A percentile compares a stretch with the other conserved stretches of the same genome.
These are phyloP conservation scores for Mercenaria mercenaria DNA, from an alignment of 1,140 invertebrate genomes.

Conservation along the genomic window DNA sequence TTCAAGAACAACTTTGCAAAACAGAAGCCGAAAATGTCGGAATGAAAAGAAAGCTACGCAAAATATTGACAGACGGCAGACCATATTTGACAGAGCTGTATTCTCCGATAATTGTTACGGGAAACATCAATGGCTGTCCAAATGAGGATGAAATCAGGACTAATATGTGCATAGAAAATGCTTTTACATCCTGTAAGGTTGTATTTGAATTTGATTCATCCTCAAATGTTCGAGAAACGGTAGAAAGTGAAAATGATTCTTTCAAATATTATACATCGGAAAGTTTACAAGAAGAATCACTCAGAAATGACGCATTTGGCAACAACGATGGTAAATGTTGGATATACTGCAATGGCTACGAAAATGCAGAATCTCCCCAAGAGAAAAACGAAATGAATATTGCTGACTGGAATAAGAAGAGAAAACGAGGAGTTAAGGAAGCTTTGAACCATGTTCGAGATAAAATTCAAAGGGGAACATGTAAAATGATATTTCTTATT, in stretches of 20 bases:
- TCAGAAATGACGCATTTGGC: too few species aligned
- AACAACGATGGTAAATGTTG: background rate
- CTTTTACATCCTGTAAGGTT: background rate
- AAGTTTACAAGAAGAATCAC: background rate
- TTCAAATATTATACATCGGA: background rate
- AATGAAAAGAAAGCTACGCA: background rate
- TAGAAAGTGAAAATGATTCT: background rate
- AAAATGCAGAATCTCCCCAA: background rate
- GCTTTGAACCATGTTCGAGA: background rate
- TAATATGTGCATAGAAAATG: background rate
- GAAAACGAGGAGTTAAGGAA: background rate
- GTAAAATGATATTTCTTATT: background rate
- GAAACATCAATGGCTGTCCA: background rate
- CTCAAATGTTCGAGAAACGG: background rate
- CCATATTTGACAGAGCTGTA: slow-evolving; percentile 10
- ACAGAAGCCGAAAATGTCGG: background rate
- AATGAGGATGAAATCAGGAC: background rate
- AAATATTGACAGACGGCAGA: background rate
- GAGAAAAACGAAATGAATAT: background rate
- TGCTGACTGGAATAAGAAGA: background rate
- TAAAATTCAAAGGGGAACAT: background rate
- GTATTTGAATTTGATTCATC: slow-evolving; percentile 35
- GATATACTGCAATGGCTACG: slow-evolving; percentile 26
- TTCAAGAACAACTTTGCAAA: background rate
- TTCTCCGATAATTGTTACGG: background rate